Conservation (phyloP, 2,888 invertebrate genomes). For the Eurytoma californica region DNA sequence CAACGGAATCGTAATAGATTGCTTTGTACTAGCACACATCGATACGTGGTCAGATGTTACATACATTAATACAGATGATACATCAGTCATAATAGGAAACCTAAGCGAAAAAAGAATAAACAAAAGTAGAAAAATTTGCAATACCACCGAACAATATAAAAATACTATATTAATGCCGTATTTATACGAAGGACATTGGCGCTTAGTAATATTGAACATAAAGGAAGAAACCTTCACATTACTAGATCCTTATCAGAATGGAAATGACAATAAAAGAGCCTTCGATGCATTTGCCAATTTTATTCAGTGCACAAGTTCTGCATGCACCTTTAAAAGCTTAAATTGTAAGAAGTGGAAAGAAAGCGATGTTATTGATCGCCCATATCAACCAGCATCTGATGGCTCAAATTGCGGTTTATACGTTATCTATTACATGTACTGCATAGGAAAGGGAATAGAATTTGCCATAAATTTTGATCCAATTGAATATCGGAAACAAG, state of each 20-base stretch:
- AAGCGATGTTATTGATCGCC: conserved; percentile 9
- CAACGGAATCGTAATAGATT: conserved; percentile 25
- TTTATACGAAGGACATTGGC: conserved; percentile 22
- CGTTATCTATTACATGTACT: conserved; percentile 9
- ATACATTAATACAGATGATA: conserved; percentile 23
- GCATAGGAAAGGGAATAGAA: neutral
- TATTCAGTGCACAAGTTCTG: neutral
- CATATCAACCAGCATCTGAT: conserved; percentile 18
- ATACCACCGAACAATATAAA: neutral
- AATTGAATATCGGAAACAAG: neutral
- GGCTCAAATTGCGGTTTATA: neutral
- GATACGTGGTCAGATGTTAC: conserved; percentile 24
- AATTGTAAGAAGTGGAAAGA: conserved; percentile 1
- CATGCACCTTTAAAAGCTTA: conserved; percentile 14
- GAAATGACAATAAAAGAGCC: neutral
- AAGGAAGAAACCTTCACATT: neutral
- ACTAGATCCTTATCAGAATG: conserved; percentile 23
- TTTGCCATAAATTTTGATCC: neutral
- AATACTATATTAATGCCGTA: conserved; percentile 28
- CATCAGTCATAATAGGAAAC: neutral
- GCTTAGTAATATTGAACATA: conserved; percentile 1
- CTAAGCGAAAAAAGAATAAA: neutral
- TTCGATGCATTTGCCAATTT: neutral
- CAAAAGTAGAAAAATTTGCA: neutral
- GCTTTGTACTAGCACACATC: conserved; percentile 1